phyloP scores from a whole-genome alignment of 2,888 invertebrate genomes.

The Alitta virens region DNA sequence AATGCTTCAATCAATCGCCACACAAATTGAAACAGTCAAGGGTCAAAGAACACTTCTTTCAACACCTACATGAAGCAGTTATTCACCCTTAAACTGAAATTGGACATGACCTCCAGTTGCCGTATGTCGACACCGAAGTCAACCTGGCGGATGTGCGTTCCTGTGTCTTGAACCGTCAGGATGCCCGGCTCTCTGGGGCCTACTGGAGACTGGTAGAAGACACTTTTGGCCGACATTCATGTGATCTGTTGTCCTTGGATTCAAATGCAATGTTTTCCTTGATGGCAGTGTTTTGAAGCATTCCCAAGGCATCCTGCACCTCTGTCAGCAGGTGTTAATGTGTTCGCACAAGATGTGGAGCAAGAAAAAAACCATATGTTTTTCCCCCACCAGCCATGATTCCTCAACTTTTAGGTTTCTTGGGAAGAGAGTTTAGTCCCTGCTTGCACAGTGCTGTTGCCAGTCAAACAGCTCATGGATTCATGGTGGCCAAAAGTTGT shows the following conservation, averaged over 20 bases:
- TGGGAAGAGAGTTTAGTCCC: background rate
- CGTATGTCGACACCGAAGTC: background rate
- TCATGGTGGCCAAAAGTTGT: too few species aligned
- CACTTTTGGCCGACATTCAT: background rate
- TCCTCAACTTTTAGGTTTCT: background rate
- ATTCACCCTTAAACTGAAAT: too few species aligned
- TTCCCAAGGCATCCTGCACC: background rate
- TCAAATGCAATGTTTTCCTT: background rate
- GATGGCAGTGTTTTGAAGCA: background rate
- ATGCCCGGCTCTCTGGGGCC: background rate
- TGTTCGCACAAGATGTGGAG: background rate
- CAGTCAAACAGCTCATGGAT: too few species aligned
- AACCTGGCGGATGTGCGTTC: background rate
- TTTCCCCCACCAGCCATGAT: background rate
- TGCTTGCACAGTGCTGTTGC: too few species aligned
- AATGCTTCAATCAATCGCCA: background rate
- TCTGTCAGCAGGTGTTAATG: background rate
- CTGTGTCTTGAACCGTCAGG: background rate
- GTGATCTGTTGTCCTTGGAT: background rate
- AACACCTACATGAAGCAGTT: background rate
- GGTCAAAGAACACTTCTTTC: background rate
- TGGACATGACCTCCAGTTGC: background rate
- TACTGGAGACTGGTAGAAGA: background rate
- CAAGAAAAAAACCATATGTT: background rate
- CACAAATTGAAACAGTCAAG: background rate